These are phyloP conservation scores for Sinella curviseta DNA, from an alignment of 1,140 invertebrate genomes.

Conservation along the genomic window DNA sequence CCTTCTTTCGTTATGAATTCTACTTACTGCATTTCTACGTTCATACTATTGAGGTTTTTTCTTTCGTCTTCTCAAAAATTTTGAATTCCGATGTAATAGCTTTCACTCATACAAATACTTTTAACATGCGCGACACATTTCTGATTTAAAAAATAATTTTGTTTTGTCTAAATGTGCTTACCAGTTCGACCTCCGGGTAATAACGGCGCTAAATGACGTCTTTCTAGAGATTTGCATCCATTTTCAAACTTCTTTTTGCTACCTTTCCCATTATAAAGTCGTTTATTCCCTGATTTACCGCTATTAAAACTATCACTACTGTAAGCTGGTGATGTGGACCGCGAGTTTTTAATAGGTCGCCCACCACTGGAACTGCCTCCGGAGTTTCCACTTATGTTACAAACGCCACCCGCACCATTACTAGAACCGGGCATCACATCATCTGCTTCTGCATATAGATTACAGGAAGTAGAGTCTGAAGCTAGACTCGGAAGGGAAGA, in stretches of 20 bases:
- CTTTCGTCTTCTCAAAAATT: too few relatives aligned
- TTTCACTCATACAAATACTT: too few relatives aligned
- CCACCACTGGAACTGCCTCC: not conserved
- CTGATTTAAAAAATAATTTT: too few relatives aligned
- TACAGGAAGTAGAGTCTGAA: constrained; percentile 50
- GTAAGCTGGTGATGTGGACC: constrained; percentile 48
- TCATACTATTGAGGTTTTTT: too few relatives aligned
- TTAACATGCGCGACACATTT: too few relatives aligned
- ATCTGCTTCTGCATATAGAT: constrained; percentile 48
- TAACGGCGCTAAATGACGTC: constrained; percentile 47
- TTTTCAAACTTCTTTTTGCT: constrained; percentile 48
- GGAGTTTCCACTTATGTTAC: not conserved
- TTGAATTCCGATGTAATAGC: too few relatives aligned
- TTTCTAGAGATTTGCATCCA: constrained; percentile 48
- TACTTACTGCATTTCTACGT: too few relatives aligned
- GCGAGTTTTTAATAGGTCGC: constrained; percentile 45
- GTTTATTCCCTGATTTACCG: constrained; percentile 49
- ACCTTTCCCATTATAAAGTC: constrained; percentile 45
- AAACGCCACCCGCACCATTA: constrained; percentile 33
- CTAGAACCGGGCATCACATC: constrained; percentile 43
- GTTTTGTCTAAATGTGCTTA: too few relatives aligned
- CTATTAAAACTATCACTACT: constrained; percentile 50
- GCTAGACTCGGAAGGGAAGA: constrained; percentile 58
- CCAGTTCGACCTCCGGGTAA: constrained; percentile 45
- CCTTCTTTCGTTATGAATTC: too few relatives aligned